These are phyloP conservation scores for Lasiurus cinereus DNA, from an alignment of 2,113 vertebrate genomes.

Conservation along the genomic window DNA sequence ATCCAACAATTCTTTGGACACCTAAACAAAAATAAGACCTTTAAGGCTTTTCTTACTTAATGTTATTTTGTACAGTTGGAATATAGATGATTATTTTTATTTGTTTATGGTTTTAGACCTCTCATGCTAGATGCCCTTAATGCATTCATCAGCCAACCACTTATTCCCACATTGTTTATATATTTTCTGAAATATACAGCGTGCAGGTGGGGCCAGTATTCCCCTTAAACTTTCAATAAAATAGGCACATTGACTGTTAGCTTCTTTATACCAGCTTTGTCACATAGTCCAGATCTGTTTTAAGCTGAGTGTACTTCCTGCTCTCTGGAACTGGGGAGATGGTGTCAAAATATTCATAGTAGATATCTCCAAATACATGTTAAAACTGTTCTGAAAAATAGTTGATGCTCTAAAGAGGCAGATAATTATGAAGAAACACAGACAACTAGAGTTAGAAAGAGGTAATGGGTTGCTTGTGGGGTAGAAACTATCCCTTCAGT, in stretches of 20 bases:
- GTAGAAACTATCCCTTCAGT: neutral
- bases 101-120: neutral
- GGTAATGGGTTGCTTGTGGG: neutral
- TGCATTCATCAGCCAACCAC: neutral
- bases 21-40: neutral
- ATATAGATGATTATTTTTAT: neutral
- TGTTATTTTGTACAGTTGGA: neutral
- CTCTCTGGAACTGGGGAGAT: neutral
- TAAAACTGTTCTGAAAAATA: neutral
- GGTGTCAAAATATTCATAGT: neutral
- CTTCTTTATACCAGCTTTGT: neutral
- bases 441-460: neutral
- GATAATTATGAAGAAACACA: neutral
- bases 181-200: neutral
- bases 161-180: neutral
- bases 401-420: neutral
- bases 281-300: neutral
- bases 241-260: neutral
- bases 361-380: neutral
- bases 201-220: neutral
- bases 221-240: neutral
- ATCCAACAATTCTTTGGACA: neutral
- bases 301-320: neutral
- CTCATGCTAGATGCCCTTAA: neutral
- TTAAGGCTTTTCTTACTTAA: neutral